Base-by-base conservation (phyloP, 1,140 invertebrate genomes). In the Gryon sp. region DNA sequence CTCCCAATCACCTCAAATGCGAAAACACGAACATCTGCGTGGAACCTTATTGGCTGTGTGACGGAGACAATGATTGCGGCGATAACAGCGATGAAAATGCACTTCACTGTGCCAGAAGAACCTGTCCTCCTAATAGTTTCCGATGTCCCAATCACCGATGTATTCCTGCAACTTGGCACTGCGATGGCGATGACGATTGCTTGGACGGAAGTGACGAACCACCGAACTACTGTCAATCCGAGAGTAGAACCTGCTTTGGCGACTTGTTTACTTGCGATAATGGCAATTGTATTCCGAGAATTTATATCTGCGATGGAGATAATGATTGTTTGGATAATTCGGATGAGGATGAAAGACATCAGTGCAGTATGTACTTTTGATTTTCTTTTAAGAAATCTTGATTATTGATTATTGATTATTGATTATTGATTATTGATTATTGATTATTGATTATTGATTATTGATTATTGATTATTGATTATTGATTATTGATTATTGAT, bases 271-370 rank as follows among this genome's bases (percentile, higher is more conserved):
- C 97, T 0, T 99, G 98, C 82, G 95, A 96, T 80, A 99, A 99
- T 87, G 97, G 97, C 4, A 98, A 98, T 81, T 99, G 98, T 84
- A 97, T 99, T 72, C 96, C 96, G 0, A 90, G 95, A 62, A 97
- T 96, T 65, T 99, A 99, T 86, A 96, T 98, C n/a, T 99, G 98
- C 83, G 98, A 99, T 85, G 96, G 96, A 0, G 95, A 97, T 83
- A 96, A 97, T 83, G 97, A 99, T 87, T 99, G 98, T 85, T 87
- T 95, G 70, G 98, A 99, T 83, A 94, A 94, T 82, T 96, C 95
- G 18, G 97, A 98, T 81, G 96, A 98, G 89, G 96, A 97, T 79
- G 92, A 93, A 30, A 87, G 96, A 52, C 96, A 98, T 84, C 95
- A 97, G 83, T 98, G 96, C 86, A 96, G 93, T 94, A 87, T 93